Base-by-base conservation (phyloP, 2,113 vertebrate species). In the Pelobates fuscus region DNA sequence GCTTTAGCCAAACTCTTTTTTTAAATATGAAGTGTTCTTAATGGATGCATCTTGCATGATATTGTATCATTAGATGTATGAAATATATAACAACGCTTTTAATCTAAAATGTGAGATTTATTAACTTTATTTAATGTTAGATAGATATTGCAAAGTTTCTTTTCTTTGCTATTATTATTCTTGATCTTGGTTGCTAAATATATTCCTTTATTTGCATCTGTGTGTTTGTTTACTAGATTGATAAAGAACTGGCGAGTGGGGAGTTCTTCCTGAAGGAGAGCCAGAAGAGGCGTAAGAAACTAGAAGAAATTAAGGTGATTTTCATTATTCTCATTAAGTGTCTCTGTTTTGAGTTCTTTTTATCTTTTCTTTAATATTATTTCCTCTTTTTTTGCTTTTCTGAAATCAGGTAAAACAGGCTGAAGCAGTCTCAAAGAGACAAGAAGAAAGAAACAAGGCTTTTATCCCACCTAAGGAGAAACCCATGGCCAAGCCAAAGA, bases 391-490 rank as follows among this genome's bases (percentile, higher is more conserved):
- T 55, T 80, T 4, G 63, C 81, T 44, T 14, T 30, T 24, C 46
- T 77, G 79, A 68, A 24, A 70, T 26, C 32, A 99, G 97, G 92
- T 89, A 61, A 98, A 95, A 82, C 94, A 98, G 88, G 91, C 94
- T 29, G 95, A 96, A 69, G 93, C 90, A 8, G 2, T 94, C 70
- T 94, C 81, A 67, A 96, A 87, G 83, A 95, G 90, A 78, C 95
- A 98, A 78, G 92, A 97, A 64, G 91, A 98, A 88, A 89, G 97
- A 78, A 95, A 96, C 75, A 97, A 95, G 89, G 96, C 94, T 2
- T 99, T 99, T 82, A 90, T 99, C 81, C 95, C 97, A 81, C 97
- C 97, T 2, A 96, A 97, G 82, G 97, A 99, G 86, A 98, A 96
- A 66, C 85, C 92, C 20, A 64, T 64, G 29, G 30, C 89, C 75